Evolutionary conservation across 2,797 vertebrate genomes (phyloP).

Genomic region (Muraenolepis orangiensis): DNA sequence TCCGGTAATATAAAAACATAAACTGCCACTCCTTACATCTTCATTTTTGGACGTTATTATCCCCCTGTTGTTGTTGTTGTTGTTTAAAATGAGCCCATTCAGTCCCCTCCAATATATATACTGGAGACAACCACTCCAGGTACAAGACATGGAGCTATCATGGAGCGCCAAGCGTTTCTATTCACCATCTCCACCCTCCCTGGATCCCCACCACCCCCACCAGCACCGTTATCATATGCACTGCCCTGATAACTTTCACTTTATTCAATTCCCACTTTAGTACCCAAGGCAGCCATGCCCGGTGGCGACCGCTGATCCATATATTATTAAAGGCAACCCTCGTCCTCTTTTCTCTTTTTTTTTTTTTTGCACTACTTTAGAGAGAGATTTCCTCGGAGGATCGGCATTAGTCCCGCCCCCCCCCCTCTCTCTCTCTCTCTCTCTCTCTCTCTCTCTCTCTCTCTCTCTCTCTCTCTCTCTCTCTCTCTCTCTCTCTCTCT

Average conservation of each 20-base stretch:
- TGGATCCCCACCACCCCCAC: background rate
- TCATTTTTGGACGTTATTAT: too few species aligned
- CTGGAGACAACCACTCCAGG: background rate
- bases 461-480: too few species aligned
- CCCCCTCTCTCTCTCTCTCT: too few species aligned
- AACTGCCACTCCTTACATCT: background rate
- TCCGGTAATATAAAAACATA: background rate
- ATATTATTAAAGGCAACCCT: background rate
- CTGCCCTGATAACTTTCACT: background rate
- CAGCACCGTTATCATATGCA: background rate
- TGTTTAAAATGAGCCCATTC: background rate
- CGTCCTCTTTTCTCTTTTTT: too few species aligned
- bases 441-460: too few species aligned
- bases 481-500: too few species aligned
- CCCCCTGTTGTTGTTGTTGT: too few species aligned
- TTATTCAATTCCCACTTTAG: background rate
- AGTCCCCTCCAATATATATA: background rate
- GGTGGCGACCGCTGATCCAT: background rate
- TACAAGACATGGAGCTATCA: background rate
- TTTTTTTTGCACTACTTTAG: background rate
- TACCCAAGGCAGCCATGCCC: background rate
- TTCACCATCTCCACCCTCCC: background rate
- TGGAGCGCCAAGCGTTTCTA: background rate
- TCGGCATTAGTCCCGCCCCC: background rate
- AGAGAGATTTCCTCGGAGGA: background rate